These are phyloP conservation scores for Cairina moschata DNA, from an alignment of 2,113 vertebrate species.

Conservation along the genomic window DNA sequence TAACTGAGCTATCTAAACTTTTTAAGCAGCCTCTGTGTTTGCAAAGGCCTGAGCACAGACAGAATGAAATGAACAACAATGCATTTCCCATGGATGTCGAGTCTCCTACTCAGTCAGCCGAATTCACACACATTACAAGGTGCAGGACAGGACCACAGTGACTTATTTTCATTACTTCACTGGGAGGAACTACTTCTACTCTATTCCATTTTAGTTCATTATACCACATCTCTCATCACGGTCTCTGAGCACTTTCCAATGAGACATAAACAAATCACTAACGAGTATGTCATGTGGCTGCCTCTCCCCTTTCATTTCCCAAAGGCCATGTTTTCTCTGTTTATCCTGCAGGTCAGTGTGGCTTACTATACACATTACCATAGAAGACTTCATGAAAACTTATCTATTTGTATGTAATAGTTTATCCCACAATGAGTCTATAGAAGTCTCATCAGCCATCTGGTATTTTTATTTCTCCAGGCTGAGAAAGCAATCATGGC, in stretches of 20 bases:
- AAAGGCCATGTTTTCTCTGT: slow-evolving; percentile 1
- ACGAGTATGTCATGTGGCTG: slow-evolving; percentile 41
- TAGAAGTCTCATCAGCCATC: slow-evolving; percentile 68
- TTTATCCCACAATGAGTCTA: slow-evolving; percentile 44
- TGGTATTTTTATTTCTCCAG: slow-evolving; percentile 74
- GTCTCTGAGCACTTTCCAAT: slow-evolving; percentile 53
- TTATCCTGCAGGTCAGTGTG: slow-evolving; percentile 3
- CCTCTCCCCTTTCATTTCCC: slow-evolving; percentile 54
- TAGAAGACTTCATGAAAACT: slow-evolving; percentile 46
- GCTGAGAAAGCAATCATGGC: slow-evolving; percentile 71
- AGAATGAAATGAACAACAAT: not conserved
- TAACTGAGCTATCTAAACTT: not conserved
- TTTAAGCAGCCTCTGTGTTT: not conserved
- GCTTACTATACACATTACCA: slow-evolving; percentile 8
- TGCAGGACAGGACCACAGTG: not conserved
- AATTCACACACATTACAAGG: not conserved
- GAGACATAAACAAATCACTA: slow-evolving; percentile 57
- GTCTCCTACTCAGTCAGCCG: not conserved
- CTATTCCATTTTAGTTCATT: not conserved
- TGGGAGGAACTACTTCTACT: slow-evolving; percentile 27
- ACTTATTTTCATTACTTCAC: slow-evolving; percentile 41
- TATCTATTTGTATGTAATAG: slow-evolving; percentile 46
- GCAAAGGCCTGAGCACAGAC: not conserved
- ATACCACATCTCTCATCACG: not conserved
- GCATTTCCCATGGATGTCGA: not conserved